Percentiles rank a stretch among this genome's conserved stretches.
These are phyloP conservation scores for Australoheros facetus DNA, from an alignment of 2,797 vertebrate genomes.

Conservation along the genomic window DNA sequence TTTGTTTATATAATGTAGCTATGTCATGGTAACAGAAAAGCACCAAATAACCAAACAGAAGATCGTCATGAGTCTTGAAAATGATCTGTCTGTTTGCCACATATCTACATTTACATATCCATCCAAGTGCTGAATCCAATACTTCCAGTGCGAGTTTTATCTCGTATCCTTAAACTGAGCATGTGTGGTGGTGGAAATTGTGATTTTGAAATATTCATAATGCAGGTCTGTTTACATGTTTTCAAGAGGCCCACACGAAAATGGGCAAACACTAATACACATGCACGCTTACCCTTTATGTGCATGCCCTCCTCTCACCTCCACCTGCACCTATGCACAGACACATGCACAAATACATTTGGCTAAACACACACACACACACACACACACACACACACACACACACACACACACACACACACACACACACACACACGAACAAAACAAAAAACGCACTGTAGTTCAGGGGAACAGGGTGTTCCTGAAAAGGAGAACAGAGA, in stretches of 20 bases:
- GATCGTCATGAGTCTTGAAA: slow-evolving; percentile 31
- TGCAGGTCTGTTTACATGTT: slow-evolving; percentile 34
- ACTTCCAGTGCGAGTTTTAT: slow-evolving; percentile 46
- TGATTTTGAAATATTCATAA: slow-evolving; percentile 31
- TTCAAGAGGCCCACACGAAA: slow-evolving; percentile 12
- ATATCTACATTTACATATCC: not conserved
- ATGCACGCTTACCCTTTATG: slow-evolving; percentile 6
- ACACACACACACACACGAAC: too few species aligned
- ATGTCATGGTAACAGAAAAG: slow-evolving; percentile 27
- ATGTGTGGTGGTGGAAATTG: not conserved
- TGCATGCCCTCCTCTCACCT: not conserved
- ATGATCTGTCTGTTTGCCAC: slow-evolving; percentile 14
- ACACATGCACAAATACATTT: not conserved
- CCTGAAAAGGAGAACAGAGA: slow-evolving; percentile 85
- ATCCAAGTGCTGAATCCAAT: slow-evolving; percentile 34
- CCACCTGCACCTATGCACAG: not conserved
- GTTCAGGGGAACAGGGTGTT: slow-evolving; percentile 74
- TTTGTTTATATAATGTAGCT: slow-evolving; percentile 12
- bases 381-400: not conserved
- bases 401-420: too few species aligned
- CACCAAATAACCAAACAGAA: slow-evolving; percentile 19
- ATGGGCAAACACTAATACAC: not conserved
- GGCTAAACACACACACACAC: not conserved
- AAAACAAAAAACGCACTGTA: not conserved
- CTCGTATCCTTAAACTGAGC: slow-evolving; percentile 19